These are phyloP conservation scores for Hirundichthys speculiger DNA, from an alignment of 2,113 vertebrate genomes.

Conservation along the genomic window DNA sequence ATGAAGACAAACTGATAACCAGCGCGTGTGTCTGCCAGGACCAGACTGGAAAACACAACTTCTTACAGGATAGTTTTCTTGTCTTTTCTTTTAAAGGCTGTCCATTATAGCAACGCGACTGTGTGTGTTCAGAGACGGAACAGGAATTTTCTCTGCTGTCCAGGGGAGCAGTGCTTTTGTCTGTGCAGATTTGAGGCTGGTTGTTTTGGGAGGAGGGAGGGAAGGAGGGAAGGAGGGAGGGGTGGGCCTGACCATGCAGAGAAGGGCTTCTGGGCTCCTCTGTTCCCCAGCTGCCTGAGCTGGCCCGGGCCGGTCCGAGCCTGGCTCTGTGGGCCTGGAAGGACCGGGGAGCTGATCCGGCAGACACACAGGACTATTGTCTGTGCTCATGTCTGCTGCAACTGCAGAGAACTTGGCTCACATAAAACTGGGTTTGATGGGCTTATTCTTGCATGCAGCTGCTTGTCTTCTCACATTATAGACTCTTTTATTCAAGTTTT, in stretches of 20 bases:
- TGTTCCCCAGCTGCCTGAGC: slow-evolving; percentile 2
- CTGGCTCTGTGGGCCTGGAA: slow-evolving; percentile 41
- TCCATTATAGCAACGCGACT: no score
- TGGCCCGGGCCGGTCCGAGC: slow-evolving; percentile 9
- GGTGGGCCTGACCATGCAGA: no score
- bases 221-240: slow-evolving; percentile 7
- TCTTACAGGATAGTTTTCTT: no score
- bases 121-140: no score
- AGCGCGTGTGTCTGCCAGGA: no score
- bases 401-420: not conserved
- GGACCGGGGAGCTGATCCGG: slow-evolving; percentile 12
- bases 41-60: no score
- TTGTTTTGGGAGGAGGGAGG: slow-evolving; percentile 25
- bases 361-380: slow-evolving; percentile 60
- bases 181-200: no score
- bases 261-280: slow-evolving; percentile 6
- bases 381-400: slow-evolving; percentile 42
- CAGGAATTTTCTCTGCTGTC: no score
- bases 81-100: no score
- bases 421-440: slow-evolving; percentile 38
- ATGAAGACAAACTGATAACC: no score
- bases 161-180: no score
- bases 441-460: slow-evolving; percentile 39
- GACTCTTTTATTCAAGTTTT: not conserved
- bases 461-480: slow-evolving; percentile 11